Base-by-base conservation (phyloP, 2,113 vertebrate genomes). In the Micronisus gabar region DNA sequence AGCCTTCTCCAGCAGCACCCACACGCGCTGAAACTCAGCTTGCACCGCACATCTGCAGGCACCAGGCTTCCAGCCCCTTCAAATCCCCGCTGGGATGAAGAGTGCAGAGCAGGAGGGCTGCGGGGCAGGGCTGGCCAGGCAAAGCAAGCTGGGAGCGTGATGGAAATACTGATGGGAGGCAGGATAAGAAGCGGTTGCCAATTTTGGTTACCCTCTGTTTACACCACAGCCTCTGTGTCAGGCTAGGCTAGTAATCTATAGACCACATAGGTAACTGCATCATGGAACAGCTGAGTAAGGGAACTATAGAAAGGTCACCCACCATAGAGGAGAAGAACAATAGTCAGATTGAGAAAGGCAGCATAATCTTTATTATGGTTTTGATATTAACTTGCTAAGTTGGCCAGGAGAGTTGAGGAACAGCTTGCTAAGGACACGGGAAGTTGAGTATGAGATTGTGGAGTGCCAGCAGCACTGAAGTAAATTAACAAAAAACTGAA, bases 301-400 rank as follows among this genome's bases (percentile, higher is more conserved):
- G 47, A 89, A 56, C 6, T 36, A 40, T 6, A 65, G 34, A 30
- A 62, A 85, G 40, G 70, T 68, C 55, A 40, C 22, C 40, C 45
- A 50, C 53, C 70, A 45, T 20, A 50, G 17, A 90, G n/a, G 22
- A 66, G 14, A 45, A 88, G 61, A 29, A 65, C 70, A 85, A 56
- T 4, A 79, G 66, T 79, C 73, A 79, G 38, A 59, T 8, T 22
- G 53, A 93, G 34, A 43, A 93, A 82, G 53, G 85, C 4, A 72
- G 73, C 22, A 48, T 76, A 85, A 95, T 93, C 90, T 96, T 95
- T 95, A 95, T 91, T 96, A 56, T 41, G 62, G 43, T 40, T 96
- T 91, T 92, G 79, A 58, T 70, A 87, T 93, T 96, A 95, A 93
- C 78, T 90, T 89, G 65, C 9, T 78, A 59, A 84, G 3, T 59